These are phyloP conservation scores for Syrrhaptes paradoxus DNA, from an alignment of 2,113 vertebrate genomes.

Conservation along the genomic window DNA sequence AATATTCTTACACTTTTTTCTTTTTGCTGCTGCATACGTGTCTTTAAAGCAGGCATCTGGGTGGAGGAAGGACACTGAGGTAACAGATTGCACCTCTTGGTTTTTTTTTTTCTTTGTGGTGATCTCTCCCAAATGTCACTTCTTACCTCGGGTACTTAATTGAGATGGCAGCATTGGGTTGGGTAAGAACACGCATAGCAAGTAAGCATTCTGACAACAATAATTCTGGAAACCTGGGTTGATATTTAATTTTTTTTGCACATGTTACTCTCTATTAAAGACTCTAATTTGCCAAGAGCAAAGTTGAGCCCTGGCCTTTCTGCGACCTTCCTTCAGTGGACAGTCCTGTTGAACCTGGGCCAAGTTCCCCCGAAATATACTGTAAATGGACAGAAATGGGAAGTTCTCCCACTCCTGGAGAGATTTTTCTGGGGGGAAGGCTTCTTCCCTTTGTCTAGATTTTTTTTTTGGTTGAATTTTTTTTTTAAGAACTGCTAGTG, in stretches of 20 bases:
- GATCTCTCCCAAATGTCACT: slow-evolving; percentile 70
- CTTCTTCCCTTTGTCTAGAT: not conserved
- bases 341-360: not conserved
- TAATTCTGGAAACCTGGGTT: slow-evolving; percentile 73
- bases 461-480: not conserved
- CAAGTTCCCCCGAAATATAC: not conserved
- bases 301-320: slow-evolving; percentile 56
- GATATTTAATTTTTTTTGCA: slow-evolving; percentile 79
- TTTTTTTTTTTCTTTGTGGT: slow-evolving; percentile 63
- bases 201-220: slow-evolving; percentile 68
- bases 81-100: slow-evolving; percentile 71
- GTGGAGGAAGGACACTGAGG: slow-evolving; percentile 74
- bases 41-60: slow-evolving; percentile 71
- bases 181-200: slow-evolving; percentile 51
- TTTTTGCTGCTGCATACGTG: slow-evolving; percentile 73
- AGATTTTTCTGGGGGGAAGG: not conserved
- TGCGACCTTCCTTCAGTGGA: not conserved
- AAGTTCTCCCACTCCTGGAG: not conserved
- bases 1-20: slow-evolving; percentile 40
- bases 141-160: slow-evolving; percentile 73
- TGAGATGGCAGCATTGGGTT: slow-evolving; percentile 43
- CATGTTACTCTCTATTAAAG: slow-evolving; percentile 78
- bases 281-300: slow-evolving; percentile 72
- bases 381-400: slow-evolving; percentile 7
- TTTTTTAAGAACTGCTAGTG: not conserved